Conservation (phyloP, 2,797 vertebrate genomes). For the Aphelocoma californica region DNA sequence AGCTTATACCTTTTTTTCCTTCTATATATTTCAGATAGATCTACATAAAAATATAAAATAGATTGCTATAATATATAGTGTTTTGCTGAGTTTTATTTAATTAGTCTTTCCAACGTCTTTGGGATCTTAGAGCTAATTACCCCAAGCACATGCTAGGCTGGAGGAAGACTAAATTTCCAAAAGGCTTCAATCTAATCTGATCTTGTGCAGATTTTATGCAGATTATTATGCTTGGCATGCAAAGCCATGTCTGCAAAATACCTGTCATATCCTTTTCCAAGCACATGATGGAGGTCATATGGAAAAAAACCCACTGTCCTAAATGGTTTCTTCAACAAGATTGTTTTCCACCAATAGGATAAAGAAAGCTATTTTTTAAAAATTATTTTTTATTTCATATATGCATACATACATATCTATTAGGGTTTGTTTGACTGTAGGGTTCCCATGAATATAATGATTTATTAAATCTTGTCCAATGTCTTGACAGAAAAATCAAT, state of each 20-base stretch:
- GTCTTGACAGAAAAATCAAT: not conserved
- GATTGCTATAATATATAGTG: not conserved
- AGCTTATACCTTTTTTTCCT: not conserved
- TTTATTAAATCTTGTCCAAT: not conserved
- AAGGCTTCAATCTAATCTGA: not conserved
- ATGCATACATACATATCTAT: not conserved
- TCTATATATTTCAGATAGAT: not conserved
- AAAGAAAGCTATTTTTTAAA: not conserved
- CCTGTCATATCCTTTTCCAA: not conserved
- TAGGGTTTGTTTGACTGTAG: not conserved
- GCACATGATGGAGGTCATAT: not conserved
- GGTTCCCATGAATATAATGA: not conserved
- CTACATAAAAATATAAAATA: not conserved
- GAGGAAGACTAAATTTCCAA: not conserved
- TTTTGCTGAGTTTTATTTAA: not conserved
- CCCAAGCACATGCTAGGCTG: rapidly evolving
- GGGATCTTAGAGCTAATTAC: not conserved
- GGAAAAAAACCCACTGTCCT: not conserved
- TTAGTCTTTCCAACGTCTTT: not conserved
- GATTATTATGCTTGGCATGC: not conserved
- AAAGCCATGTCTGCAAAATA: not conserved
- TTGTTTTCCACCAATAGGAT: not conserved
- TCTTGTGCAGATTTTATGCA: not conserved
- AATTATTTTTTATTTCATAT: not conserved
- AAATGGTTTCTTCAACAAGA: not conserved